Evolutionary conservation across 2,113 vertebrate species (phyloP).

Genomic region (Ciconia boyciana): DNA sequence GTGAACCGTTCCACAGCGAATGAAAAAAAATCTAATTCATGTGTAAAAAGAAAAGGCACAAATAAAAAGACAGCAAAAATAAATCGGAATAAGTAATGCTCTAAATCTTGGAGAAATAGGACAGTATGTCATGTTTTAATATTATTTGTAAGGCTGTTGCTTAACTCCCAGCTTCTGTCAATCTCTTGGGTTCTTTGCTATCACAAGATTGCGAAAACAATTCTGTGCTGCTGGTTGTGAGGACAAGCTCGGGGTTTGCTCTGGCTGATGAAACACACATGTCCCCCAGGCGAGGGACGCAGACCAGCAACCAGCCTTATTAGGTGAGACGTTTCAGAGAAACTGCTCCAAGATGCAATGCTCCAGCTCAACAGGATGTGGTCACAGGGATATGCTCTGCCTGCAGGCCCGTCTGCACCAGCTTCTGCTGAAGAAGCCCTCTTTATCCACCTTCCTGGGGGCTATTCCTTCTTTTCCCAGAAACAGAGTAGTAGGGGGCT

Average conservation of each 20-base stretch:
- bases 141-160: neutral
- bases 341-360: neutral
- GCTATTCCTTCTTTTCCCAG: neutral
- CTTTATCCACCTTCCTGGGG: neutral
- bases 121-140: neutral
- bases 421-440: neutral
- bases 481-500: neutral
- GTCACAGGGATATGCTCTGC: neutral
- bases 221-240: neutral
- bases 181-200: neutral
- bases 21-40: conserved; percentile 87
- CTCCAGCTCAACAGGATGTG: neutral
- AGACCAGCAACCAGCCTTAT: neutral
- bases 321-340: neutral
- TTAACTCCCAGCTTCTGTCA: neutral
- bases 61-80: conserved; percentile 73
- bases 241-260: neutral
- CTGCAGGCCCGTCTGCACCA: neutral
- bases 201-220: neutral
- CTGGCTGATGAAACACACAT: neutral
- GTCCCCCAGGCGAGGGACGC: neutral
- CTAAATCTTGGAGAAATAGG: conserved; percentile 50
- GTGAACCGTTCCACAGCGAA: conserved; percentile 88
- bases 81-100: conserved; percentile 62
- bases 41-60: conserved; percentile 77